phyloP scores from a whole-genome alignment of 2,797 vertebrate genomes.

The Allobates femoralis region DNA sequence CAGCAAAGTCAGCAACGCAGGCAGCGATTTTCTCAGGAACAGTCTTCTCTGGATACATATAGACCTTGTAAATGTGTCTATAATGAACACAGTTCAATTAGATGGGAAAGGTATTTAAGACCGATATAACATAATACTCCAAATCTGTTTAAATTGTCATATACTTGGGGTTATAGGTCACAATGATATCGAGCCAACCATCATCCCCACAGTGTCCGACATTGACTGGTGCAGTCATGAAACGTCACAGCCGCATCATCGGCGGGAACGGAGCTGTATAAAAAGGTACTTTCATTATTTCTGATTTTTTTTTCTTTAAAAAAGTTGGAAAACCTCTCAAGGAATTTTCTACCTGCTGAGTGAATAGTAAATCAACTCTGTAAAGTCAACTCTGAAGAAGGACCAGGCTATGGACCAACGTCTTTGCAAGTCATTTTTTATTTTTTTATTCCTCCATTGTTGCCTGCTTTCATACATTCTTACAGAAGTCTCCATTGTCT shows the following conservation, averaged over 20 bases:
- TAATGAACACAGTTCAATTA: not conserved
- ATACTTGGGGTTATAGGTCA: not conserved
- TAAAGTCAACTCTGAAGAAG: too few relatives aligned
- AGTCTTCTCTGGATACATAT: slow-evolving; percentile 70
- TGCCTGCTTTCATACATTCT: too few relatives aligned
- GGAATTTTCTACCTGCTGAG: not conserved
- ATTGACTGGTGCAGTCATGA: not conserved
- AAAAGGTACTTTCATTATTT: not conserved
- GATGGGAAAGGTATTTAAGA: not conserved
- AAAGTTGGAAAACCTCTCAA: too few relatives aligned
- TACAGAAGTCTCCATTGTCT: too few relatives aligned
- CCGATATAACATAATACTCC: not conserved
- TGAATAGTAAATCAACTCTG: not conserved
- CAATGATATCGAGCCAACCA: not conserved
- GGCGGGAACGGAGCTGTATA: not conserved
- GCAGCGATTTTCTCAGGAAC: slow-evolving; percentile 69
- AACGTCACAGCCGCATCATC: not conserved
- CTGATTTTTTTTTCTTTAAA: not conserved
- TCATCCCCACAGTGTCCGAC: too few relatives aligned
- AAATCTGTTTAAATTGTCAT: not conserved
- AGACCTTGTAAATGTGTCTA: slow-evolving; percentile 66
- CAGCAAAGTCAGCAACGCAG: slow-evolving; percentile 69
- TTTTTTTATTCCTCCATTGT: too few relatives aligned
- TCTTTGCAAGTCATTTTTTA: too few relatives aligned
- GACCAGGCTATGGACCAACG: too few relatives aligned